A percentile compares a stretch with the other conserved stretches of the same genome.
Evolutionary conservation across 2,113 vertebrate species (phyloP).

Genomic region (Ciconia stormi): DNA sequence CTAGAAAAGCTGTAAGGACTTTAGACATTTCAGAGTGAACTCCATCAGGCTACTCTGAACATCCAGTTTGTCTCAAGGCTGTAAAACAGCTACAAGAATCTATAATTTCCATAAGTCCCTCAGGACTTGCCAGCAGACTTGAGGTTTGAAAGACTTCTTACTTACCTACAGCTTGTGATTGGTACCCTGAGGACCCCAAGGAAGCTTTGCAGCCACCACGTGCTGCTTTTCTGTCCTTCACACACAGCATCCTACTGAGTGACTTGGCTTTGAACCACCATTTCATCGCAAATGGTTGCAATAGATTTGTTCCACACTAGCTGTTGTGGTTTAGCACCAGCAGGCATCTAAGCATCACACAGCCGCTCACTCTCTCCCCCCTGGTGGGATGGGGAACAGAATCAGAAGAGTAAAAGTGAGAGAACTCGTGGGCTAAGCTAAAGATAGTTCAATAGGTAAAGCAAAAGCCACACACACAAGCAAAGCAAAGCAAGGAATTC

Average conservation of each 20-base stretch:
- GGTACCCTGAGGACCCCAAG: not conserved
- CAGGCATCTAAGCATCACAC: too few species aligned
- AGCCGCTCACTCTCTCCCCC: too few species aligned
- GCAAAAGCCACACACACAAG: too few species aligned
- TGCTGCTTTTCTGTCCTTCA: not conserved
- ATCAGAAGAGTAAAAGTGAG: too few species aligned
- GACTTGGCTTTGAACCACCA: not conserved
- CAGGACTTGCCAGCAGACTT: not conserved
- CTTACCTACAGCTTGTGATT: not conserved
- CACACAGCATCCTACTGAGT: not conserved
- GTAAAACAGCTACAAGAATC: not conserved
- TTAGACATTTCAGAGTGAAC: not conserved
- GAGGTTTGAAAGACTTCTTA: not conserved
- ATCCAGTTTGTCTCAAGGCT: not conserved
- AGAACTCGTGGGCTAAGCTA: too few species aligned
- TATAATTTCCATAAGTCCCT: not conserved
- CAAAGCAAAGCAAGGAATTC: too few species aligned
- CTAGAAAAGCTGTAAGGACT: not conserved
- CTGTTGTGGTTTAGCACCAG: too few species aligned
- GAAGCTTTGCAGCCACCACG: not conserved
- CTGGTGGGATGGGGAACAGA: too few species aligned
- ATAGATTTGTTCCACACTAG: not conserved
- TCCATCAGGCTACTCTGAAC: not conserved
- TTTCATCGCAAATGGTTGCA: not conserved
- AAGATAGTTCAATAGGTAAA: too few species aligned